These are phyloP conservation scores for Plectropomus leopardus DNA, from an alignment of 2,113 vertebrate species.

Conservation along the genomic window DNA sequence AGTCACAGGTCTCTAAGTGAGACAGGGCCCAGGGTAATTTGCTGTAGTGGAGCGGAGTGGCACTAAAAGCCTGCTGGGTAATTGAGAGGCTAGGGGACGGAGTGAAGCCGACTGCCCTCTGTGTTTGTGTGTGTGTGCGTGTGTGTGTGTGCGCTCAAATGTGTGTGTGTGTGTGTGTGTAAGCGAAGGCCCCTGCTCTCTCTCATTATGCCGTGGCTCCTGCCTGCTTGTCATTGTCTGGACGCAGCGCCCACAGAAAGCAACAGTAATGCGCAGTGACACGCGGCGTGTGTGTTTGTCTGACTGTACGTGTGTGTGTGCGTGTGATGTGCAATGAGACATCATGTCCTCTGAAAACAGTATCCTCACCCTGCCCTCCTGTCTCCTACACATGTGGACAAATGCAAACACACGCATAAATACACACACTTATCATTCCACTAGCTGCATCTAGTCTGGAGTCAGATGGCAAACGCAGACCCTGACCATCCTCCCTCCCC, in stretches of 20 bases:
- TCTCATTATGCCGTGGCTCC: constrained; percentile 92
- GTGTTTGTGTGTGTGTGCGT: constrained; percentile 46
- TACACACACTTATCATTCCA: constrained; percentile 61
- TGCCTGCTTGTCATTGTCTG: constrained; percentile 89
- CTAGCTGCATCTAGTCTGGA: constrained; percentile 41
- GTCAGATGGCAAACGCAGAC: constrained; percentile 44
- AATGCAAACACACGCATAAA: constrained; percentile 55
- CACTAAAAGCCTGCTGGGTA: constrained; percentile 97
- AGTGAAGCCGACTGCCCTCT: constrained; percentile 83
- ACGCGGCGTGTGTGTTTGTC: constrained; percentile 75
- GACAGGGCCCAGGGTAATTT: constrained; percentile 92
- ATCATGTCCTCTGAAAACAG: constrained; percentile 84
- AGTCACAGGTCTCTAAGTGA: constrained; percentile 89
- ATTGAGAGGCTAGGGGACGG: constrained; percentile 91
- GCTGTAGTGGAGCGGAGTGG: constrained; percentile 91
- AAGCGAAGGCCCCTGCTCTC: constrained; percentile 83
- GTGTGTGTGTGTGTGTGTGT: constrained; percentile 53
- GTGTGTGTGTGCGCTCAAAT: constrained; percentile 30
- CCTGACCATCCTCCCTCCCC: not conserved
- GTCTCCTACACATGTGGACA: constrained; percentile 64
- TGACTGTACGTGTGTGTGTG: constrained; percentile 43
- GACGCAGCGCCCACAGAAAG: constrained; percentile 86
- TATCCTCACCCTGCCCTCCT: constrained; percentile 71
- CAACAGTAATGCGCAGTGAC: constrained; percentile 89
- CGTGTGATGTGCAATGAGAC: constrained; percentile 85